phyloP scores from a whole-genome alignment of 1,140 invertebrate species.

The Platorchestia sp. region DNA sequence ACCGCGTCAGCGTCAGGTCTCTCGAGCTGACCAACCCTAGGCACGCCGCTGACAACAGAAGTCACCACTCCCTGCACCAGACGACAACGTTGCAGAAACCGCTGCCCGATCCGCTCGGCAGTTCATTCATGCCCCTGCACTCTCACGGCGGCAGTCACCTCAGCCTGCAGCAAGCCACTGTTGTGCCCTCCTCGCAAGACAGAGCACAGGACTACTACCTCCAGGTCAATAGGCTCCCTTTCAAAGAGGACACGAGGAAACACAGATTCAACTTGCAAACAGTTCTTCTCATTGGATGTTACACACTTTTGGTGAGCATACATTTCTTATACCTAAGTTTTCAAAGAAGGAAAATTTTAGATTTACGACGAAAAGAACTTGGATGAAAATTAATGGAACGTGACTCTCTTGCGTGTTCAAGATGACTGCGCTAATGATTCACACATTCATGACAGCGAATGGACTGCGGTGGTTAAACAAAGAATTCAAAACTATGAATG shows the following conservation, averaged over 20 bases:
- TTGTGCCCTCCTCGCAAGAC: constrained; percentile 61
- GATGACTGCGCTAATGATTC: not conserved
- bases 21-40: constrained; percentile 45
- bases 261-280: constrained; percentile 66
- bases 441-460: too few species aligned
- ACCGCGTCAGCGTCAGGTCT: constrained; percentile 44
- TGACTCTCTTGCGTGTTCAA: not conserved
- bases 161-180: constrained; percentile 24
- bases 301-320: constrained; percentile 64
- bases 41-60: constrained; percentile 18
- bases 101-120: not conserved
- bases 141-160: constrained; percentile 48
- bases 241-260: constrained; percentile 63
- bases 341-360: not conserved
- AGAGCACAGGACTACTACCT: constrained; percentile 65
- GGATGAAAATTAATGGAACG: not conserved
- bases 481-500: too few species aligned
- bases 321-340: not conserved
- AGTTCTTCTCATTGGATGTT: constrained; percentile 66
- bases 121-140: constrained; percentile 9
- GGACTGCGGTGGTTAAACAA: too few species aligned
- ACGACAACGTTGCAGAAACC: constrained; percentile 39
- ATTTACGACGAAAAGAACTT: not conserved
- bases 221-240: constrained; percentile 61
- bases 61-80: constrained; percentile 10